Percentiles rank a stretch among this genome's conserved stretches.
These are phyloP conservation scores for Temnopleurus reevesii DNA, from an alignment of 53 echinoderm and acorn worm species.

Conservation along the genomic window DNA sequence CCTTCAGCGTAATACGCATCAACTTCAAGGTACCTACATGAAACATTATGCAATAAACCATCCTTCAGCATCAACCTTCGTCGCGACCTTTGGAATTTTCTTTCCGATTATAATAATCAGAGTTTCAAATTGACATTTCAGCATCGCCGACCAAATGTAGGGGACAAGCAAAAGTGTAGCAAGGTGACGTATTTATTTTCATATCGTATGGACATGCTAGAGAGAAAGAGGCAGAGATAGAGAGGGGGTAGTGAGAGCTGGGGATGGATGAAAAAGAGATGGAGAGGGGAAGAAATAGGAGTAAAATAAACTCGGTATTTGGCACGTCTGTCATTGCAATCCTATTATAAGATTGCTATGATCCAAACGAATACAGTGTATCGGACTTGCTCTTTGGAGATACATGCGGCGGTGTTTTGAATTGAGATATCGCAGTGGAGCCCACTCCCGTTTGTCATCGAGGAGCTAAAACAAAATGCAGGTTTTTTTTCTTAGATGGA, in stretches of 20 bases:
- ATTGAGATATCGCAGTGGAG: constrained; percentile 38
- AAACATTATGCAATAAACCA: neutral
- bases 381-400: constrained; percentile 1
- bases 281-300: neutral
- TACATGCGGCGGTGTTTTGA: constrained; percentile 28
- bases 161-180: neutral
- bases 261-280: no score
- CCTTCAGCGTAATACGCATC: neutral
- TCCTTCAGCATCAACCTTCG: neutral
- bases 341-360: constrained; percentile 58
- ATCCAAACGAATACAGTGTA: constrained; percentile 28
- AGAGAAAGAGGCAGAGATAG: neutral
- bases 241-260: neutral
- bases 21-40: neutral
- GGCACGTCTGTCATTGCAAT: constrained; percentile 42
- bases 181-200: constrained; percentile 49
- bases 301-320: constrained; percentile 45
- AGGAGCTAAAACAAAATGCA: constrained; percentile 9
- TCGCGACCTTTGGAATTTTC: neutral
- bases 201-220: constrained; percentile 28
- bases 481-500: no score
- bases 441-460: constrained; percentile 13
- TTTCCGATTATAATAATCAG: constrained; percentile 37
- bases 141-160: constrained; percentile 7
- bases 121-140: constrained; percentile 45